These are phyloP conservation scores for Sturnira hondurensis DNA, from an alignment of 2,113 vertebrate species.

Conservation along the genomic window DNA sequence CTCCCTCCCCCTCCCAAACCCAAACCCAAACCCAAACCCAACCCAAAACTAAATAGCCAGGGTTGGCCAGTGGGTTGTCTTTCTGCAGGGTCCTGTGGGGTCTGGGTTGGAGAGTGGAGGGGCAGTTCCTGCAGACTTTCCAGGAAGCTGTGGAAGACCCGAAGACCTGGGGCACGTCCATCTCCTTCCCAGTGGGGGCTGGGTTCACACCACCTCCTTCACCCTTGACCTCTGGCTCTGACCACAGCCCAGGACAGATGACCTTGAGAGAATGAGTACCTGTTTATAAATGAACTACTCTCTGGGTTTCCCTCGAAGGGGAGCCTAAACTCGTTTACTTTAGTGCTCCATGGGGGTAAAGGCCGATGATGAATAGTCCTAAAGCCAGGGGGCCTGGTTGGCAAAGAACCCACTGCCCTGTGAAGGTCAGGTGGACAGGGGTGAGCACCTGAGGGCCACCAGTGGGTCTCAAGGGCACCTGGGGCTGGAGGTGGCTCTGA, in stretches of 20 bases:
- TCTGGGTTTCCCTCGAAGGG: not conserved
- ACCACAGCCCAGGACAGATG: accelerated
- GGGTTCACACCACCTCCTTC: accelerated
- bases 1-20: accelerated
- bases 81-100: not conserved
- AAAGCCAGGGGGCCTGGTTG: not conserved
- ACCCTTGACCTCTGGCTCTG: too few species aligned
- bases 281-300: slow-evolving; percentile 25
- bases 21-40: not conserved
- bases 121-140: not conserved
- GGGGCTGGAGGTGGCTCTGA: not conserved
- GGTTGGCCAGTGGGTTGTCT: not conserved
- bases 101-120: not conserved
- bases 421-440: accelerated
- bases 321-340: slow-evolving; percentile 54
- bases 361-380: slow-evolving; percentile 44
- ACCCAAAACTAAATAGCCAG: accelerated
- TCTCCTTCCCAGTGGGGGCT: not conserved
- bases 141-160: too few species aligned
- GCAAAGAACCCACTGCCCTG: not conserved
- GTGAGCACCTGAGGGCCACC: not conserved
- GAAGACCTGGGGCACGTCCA: too few species aligned
- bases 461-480: not conserved
- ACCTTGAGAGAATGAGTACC: not conserved
- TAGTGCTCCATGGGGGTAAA: slow-evolving; percentile 30